These are phyloP conservation scores for Biston stratarius DNA, from an alignment of 2,888 invertebrate species.

Conservation along the genomic window DNA sequence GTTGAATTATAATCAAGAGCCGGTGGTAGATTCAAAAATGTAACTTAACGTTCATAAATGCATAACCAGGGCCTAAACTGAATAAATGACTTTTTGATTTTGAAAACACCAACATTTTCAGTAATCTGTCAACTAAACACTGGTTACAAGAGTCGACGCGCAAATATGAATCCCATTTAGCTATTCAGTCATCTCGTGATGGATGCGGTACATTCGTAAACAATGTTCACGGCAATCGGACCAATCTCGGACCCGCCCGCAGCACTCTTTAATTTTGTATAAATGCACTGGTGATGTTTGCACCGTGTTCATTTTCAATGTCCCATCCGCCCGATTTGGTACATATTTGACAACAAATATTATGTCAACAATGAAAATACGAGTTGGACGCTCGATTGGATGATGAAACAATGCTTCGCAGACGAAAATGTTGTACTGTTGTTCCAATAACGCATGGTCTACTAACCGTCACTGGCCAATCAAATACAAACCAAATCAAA, in stretches of 20 bases:
- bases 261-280: slow-evolving; percentile 75
- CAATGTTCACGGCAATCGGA: slow-evolving; percentile 66
- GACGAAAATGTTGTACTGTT: slow-evolving; percentile 19
- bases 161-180: slow-evolving; percentile 24
- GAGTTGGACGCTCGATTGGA: slow-evolving; percentile 27
- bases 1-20: too few relatives aligned
- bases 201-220: slow-evolving; percentile 74
- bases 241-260: slow-evolving; percentile 55
- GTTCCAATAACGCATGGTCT: slow-evolving; percentile 12
- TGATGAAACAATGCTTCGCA: slow-evolving; percentile 25
- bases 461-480: slow-evolving; percentile 1
- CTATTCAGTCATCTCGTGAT: slow-evolving; percentile 55
- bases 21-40: too few relatives aligned
- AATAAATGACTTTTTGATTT: too few relatives aligned
- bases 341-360: slow-evolving; percentile 44
- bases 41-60: too few relatives aligned
- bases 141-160: too few relatives aligned
- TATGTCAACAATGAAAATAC: slow-evolving; percentile 35
- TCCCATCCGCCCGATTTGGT: slow-evolving; percentile 38
- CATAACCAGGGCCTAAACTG: too few relatives aligned
- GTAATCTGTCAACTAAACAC: too few relatives aligned
- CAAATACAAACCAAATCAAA: background rate
- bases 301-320: slow-evolving; percentile 56
- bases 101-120: too few relatives aligned
- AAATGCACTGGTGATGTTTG: slow-evolving; percentile 56